Conservation (phyloP, 1,140 invertebrate species). For the Euura saliciscinereae region DNA sequence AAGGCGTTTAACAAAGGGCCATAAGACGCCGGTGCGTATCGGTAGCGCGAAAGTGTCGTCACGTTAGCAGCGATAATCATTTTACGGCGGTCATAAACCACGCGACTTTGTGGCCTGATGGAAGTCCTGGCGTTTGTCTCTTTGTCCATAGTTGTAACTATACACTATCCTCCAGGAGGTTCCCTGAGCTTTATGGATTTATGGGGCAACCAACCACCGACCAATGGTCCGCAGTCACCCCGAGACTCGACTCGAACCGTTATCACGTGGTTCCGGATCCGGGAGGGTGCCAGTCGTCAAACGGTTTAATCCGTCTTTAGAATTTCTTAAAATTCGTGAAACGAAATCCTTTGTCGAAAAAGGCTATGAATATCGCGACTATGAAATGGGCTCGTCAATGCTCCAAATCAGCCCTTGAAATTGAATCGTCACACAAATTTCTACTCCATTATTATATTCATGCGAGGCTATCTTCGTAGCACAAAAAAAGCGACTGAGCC, state of each 20-base stretch:
- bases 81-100: constrained; percentile 45
- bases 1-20: not conserved
- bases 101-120: constrained; percentile 33
- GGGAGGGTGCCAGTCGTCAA: constrained; percentile 13
- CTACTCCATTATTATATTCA: not conserved
- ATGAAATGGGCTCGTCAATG: not conserved
- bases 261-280: constrained; percentile 22
- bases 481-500: too few species aligned
- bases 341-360: not conserved
- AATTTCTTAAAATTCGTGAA: not conserved
- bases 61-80: constrained; percentile 45
- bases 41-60: constrained; percentile 49
- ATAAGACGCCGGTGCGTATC: constrained; percentile 21
- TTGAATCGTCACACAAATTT: not conserved
- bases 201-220: constrained; percentile 13
- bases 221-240: not conserved
- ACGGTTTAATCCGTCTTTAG: not conserved
- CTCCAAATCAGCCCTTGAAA: not conserved
- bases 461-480: too few species aligned
- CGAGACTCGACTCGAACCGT: too few species aligned
- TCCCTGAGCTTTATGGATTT: constrained; percentile 25
- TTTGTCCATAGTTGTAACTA: not conserved
- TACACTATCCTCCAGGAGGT: not conserved
- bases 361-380: too few species aligned
- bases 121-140: not conserved